Conservation (phyloP, 2,797 vertebrate genomes). For the Salmo trutta region DNA sequence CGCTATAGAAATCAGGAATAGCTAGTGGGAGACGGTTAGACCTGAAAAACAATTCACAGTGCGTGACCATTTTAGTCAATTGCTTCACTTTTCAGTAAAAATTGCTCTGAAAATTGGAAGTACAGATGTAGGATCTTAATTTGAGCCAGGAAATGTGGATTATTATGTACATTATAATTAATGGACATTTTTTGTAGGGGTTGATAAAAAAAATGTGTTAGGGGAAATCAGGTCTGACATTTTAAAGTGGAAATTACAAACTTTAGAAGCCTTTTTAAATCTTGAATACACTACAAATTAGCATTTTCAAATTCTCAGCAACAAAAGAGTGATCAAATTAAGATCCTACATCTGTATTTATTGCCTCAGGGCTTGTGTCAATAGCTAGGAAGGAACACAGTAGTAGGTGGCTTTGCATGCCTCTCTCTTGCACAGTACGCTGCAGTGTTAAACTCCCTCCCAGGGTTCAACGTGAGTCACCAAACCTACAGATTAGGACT, state of each 20-base stretch:
- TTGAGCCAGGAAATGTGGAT: too few species aligned
- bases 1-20: background rate
- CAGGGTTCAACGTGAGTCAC: slow-evolving; percentile 11
- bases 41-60: background rate
- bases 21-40: background rate
- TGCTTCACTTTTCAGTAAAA: background rate
- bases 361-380: background rate
- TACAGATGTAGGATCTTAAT: background rate
- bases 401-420: background rate
- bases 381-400: slow-evolving; percentile 1
- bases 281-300: too few species aligned
- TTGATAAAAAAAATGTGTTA: too few species aligned
- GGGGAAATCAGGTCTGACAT: too few species aligned
- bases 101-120: background rate
- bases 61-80: background rate
- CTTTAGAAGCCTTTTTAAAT: too few species aligned
- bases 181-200: too few species aligned
- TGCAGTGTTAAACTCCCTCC: slow-evolving; percentile 3
- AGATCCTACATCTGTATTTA: background rate
- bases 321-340: too few species aligned
- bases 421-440: background rate
- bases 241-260: too few species aligned
- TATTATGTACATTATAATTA: too few species aligned
- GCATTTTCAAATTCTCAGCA: too few species aligned
- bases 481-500: slow-evolving; percentile 24